Evolutionary conservation across 2,113 vertebrate species (phyloP).

Genomic region (Vanacampus margaritifer): DNA sequence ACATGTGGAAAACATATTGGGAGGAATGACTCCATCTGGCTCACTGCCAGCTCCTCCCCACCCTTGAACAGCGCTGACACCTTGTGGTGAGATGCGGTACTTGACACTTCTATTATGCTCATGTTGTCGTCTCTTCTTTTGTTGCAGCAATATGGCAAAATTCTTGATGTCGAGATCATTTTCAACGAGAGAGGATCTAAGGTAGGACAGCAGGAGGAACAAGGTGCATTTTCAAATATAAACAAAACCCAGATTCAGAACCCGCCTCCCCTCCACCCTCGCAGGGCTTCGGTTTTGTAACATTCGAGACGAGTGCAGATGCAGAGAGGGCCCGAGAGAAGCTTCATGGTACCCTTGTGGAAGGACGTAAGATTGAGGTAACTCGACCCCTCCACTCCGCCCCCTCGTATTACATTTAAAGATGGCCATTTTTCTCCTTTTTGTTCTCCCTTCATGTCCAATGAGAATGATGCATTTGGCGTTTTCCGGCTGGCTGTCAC

Average conservation of each 20-base stretch:
- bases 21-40: slow-evolving; percentile 43
- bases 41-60: slow-evolving; percentile 30
- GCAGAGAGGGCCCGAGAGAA: slow-evolving; percentile 97
- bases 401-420: slow-evolving; percentile 6
- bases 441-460: slow-evolving; percentile 50
- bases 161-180: slow-evolving; percentile 99
- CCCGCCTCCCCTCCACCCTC: not conserved
- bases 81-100: slow-evolving; percentile 51
- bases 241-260: not conserved
- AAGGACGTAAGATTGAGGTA: slow-evolving; percentile 99
- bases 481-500: slow-evolving; percentile 46
- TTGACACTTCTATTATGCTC: slow-evolving; percentile 16
- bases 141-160: slow-evolving; percentile 96
- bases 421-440: slow-evolving; percentile 49
- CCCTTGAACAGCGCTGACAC: slow-evolving; percentile 63
- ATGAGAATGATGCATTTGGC: slow-evolving; percentile 48
- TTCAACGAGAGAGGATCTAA: slow-evolving; percentile 99
- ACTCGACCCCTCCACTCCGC: slow-evolving; percentile 14
- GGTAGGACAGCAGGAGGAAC: slow-evolving; percentile 73
- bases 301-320: slow-evolving; percentile 95
- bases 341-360: slow-evolving; percentile 98
- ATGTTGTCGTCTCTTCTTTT: slow-evolving; percentile 24
- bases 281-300: slow-evolving; percentile 99
- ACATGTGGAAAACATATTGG: slow-evolving; percentile 31
- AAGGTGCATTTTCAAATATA: not conserved